Evolutionary conservation across 30 jellyfish, hydroid and myxozoan species (phyloP), one percentile per base, ranked within the genome.

Genomic region (Hydractinia echinata): DNA sequence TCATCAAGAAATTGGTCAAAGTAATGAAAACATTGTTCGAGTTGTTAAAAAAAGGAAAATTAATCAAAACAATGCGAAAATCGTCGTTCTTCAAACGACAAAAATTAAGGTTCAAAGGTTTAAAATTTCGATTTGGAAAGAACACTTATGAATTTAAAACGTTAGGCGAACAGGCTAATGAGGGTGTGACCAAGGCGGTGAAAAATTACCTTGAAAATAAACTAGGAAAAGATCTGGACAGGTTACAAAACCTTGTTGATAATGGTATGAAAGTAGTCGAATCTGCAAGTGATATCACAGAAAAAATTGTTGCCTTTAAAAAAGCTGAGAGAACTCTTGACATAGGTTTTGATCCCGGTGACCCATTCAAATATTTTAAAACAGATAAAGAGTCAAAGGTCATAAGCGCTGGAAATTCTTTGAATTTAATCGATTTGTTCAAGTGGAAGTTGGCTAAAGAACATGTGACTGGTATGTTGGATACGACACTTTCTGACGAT

Each of bases 381-480:
- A 66, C 21, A 6, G 76, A 66, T 6, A 13, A 7, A 53, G 76
- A 7, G 48, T 19, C 73, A 19, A 14, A 8, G 10, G 62, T 9
- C 8, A 19, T 13, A 14, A 19, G 50, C 1, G 10, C 16, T 6
- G 72, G 81, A 9, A 13, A 11, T 19, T 19, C 8, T n/a, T 10
- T 72, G 81, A 72, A 49, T 72, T 9, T 14, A 20, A 19, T 72
- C 16, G 81, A 72, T 49, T 54, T 72, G 30, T 72, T 9, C 50
- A 7, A 72, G 50, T 72, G 81, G 81, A 21, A 13, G 50, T 19
- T 72, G 4, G 81, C 81, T 7, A 72, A 72, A 49, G 81, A 72
- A 9, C 81, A 72, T 7, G 81, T 72, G 15, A 19, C 81, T 4
- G 84, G 80, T 14, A 76, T 76, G 84, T 16, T 76, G 4, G 84